phyloP scores from a whole-genome alignment of 2,113 vertebrate genomes.

The Poeciliopsis retropinna region DNA sequence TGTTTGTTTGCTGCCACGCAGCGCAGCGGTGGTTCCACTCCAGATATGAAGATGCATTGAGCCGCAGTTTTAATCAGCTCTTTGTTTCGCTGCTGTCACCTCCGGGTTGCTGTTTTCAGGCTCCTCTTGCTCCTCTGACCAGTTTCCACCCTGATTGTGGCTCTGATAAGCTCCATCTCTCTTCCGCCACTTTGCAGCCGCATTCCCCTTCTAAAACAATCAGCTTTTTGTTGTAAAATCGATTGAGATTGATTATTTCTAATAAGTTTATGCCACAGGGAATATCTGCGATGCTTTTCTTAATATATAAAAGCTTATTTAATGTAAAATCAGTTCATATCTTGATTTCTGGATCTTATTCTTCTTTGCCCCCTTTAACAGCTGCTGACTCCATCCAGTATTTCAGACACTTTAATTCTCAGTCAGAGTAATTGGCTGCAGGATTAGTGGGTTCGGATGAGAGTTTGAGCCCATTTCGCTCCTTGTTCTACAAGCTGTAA shows the following conservation, averaged over 20 bases:
- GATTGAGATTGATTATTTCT: no score
- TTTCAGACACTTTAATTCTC: slow-evolving; percentile 37
- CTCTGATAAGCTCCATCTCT: not conserved
- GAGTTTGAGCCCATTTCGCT: slow-evolving; percentile 17
- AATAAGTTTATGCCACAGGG: slow-evolving; percentile 13
- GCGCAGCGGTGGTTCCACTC: not conserved
- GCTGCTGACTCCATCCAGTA: slow-evolving; percentile 31
- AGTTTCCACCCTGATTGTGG: not conserved
- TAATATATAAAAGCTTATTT: not conserved
- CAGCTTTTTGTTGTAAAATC: not conserved
- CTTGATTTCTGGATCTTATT: not conserved
- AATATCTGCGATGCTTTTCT: not conserved
- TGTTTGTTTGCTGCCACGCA: not conserved
- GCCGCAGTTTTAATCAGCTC: not conserved
- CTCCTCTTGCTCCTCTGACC: not conserved
- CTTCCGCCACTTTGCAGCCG: not conserved
- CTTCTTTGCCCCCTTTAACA: not conserved
- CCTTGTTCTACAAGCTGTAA: slow-evolving; percentile 16
- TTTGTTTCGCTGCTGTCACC: not conserved
- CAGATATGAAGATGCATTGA: not conserved
- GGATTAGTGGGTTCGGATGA: slow-evolving; percentile 26
- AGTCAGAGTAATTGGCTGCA: slow-evolving; percentile 21
- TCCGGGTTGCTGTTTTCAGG: not conserved
- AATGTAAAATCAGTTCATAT: slow-evolving; percentile 5
- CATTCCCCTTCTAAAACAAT: not conserved